Evolutionary conservation across 2,888 invertebrate species (phyloP).

Genomic region (Agrotis clavis): DNA sequence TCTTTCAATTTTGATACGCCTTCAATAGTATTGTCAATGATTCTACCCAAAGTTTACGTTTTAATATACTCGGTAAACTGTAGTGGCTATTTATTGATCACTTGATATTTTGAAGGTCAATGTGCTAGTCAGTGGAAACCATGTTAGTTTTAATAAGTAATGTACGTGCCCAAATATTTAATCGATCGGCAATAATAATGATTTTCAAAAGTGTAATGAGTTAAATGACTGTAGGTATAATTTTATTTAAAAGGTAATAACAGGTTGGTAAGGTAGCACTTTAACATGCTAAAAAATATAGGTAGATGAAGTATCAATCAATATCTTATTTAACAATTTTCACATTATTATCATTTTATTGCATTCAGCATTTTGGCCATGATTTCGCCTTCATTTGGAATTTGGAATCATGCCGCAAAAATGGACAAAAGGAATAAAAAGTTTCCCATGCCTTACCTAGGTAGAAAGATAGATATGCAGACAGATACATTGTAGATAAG

Average conservation of each 20-base stretch:
- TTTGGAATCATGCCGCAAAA: not conserved
- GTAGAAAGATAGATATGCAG: too few species aligned
- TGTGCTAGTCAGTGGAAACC: slow-evolving; percentile 4
- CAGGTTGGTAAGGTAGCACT: too few species aligned
- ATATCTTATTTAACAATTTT: too few species aligned
- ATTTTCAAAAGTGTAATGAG: not conserved
- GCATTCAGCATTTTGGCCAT: not conserved
- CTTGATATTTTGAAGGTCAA: slow-evolving; percentile 30
- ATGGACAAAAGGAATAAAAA: not conserved
- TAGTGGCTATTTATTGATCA: slow-evolving; percentile 16
- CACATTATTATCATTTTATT: not conserved
- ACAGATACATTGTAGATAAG: not conserved
- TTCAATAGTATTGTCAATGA: not conserved
- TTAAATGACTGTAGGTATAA: not conserved
- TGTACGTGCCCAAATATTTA: not conserved
- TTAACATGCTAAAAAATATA: too few species aligned
- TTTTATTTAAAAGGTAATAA: too few species aligned
- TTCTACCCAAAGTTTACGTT: not conserved
- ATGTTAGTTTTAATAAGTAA: slow-evolving; percentile 24
- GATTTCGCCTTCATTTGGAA: not conserved
- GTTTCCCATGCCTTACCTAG: not conserved
- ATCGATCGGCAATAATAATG: not conserved
- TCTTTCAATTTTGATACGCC: not conserved
- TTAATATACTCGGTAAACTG: not conserved
- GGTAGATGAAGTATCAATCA: too few species aligned